Conservation (phyloP, 2,797 vertebrate species). For the Toxotes lorentzi region DNA sequence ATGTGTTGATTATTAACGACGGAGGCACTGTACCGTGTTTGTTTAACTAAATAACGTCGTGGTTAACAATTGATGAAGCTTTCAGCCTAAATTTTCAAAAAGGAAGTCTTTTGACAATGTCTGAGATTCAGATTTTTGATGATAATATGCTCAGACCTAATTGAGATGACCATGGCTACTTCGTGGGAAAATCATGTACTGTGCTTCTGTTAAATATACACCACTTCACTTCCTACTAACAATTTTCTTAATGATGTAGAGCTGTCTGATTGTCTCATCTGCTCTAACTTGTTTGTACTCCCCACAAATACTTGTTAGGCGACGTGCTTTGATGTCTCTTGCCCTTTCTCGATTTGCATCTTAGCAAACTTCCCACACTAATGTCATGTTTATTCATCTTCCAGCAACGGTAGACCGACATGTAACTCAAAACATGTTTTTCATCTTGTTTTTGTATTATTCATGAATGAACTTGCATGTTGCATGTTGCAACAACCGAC, state of each 20-base stretch:
- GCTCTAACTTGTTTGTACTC: not conserved
- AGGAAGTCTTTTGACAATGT: not conserved
- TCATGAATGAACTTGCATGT: slow-evolving; percentile 15
- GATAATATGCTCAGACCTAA: not conserved
- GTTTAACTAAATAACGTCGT: not conserved
- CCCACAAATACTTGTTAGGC: not conserved
- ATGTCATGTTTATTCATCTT: slow-evolving; percentile 36
- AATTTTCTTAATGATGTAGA: not conserved
- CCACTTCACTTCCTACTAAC: slow-evolving; percentile 3
- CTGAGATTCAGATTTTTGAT: not conserved
- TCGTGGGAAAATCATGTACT: not conserved
- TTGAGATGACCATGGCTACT: not conserved
- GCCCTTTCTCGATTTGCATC: slow-evolving; percentile 28
- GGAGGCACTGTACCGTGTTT: slow-evolving; percentile 15
- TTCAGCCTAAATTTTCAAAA: not conserved
- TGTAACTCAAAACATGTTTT: slow-evolving; percentile 13
- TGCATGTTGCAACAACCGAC: not conserved
- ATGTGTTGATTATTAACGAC: slow-evolving; percentile 2
- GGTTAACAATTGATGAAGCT: not conserved
- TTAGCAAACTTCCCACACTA: slow-evolving; percentile 27
- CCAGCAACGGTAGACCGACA: slow-evolving; percentile 9
- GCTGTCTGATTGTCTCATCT: not conserved
- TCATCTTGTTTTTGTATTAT: too few species aligned
- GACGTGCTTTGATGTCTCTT: not conserved
- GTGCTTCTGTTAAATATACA: not conserved